Conservation (phyloP, 2,797 vertebrate genomes). For the Chloroceryle amazona region DNA sequence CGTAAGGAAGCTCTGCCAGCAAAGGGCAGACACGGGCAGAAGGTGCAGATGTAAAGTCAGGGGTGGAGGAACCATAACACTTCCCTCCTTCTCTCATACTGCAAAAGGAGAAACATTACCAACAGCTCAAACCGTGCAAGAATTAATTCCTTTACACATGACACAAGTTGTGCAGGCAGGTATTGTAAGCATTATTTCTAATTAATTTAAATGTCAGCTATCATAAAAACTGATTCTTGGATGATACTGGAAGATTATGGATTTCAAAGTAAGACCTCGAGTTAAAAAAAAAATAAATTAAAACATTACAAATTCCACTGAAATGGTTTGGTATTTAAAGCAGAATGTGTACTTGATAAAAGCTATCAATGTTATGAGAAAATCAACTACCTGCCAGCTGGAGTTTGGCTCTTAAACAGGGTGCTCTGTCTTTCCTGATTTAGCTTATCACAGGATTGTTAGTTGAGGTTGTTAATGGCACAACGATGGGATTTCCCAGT, state of each 20-base stretch:
- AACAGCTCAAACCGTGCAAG: neutral
- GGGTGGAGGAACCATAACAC: neutral
- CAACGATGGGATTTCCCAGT: neutral
- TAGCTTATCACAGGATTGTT: neutral
- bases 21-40: neutral
- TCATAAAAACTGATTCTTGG: neutral
- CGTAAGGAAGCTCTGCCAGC: neutral
- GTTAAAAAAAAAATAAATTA: neutral
- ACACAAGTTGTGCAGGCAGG: neutral
- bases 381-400: neutral
- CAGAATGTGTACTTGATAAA: neutral
- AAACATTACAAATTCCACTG: neutral
- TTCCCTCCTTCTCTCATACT: fast-evolving
- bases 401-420: neutral
- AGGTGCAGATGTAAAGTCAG: neutral
- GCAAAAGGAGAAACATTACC: neutral
- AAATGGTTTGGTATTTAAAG: neutral
- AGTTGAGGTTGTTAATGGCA: neutral
- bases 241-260: neutral
- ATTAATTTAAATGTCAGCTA: neutral
- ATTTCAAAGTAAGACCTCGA: neutral
- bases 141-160: neutral
- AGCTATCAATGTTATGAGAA: fast-evolving
- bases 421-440: neutral
- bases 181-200: neutral